phyloP scores from a whole-genome alignment of 2,113 vertebrate genomes.

The Salvator merianae region DNA sequence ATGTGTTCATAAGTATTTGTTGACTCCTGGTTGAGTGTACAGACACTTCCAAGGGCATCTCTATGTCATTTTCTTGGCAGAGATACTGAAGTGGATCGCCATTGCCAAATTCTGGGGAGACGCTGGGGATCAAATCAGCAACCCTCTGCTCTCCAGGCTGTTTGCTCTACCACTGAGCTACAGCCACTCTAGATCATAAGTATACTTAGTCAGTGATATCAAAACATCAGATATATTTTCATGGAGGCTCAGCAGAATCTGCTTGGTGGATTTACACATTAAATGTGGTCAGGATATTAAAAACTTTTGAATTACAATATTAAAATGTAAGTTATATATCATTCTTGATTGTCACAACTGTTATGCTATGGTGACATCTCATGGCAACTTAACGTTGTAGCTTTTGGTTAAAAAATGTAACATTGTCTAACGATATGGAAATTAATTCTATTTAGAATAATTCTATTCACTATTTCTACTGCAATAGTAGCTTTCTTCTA shows the following conservation, averaged over 20 bases:
- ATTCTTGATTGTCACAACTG: conserved; percentile 4
- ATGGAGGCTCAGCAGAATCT: neutral
- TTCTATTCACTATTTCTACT: neutral
- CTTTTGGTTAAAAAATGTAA: neutral
- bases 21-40: too few species aligned
- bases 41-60: too few species aligned
- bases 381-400: conserved; percentile 52
- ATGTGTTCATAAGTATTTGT: neutral
- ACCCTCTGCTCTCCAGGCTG: too few species aligned
- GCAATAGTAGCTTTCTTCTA: neutral
- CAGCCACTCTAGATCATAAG: neutral
- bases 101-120: too few species aligned
- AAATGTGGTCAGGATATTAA: neutral
- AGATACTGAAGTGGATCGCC: too few species aligned
- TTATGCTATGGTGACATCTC: conserved; percentile 71
- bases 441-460: neutral
- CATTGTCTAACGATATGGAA: neutral
- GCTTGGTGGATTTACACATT: neutral
- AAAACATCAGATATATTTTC: neutral
- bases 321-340: neutral
- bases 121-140: too few species aligned
- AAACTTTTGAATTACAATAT: too few species aligned
- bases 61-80: too few species aligned
- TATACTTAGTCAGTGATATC: neutral
- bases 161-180: too few species aligned